These are phyloP conservation scores for Eumaeus atala DNA, from an alignment of 1,140 invertebrate genomes.

Conservation along the genomic window DNA sequence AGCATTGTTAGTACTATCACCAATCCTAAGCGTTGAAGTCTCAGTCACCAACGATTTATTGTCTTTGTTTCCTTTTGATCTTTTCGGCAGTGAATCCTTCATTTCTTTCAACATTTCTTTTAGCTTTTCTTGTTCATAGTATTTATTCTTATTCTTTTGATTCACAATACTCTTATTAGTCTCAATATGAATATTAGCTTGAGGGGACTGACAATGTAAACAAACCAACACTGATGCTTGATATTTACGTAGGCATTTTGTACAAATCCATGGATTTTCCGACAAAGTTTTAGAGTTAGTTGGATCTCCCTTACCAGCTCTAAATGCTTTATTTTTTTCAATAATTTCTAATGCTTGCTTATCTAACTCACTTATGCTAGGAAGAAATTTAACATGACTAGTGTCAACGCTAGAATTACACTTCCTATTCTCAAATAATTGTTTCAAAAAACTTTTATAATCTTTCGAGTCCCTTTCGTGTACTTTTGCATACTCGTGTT, in stretches of 20 bases:
- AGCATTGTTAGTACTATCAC: slow-evolving; percentile 12
- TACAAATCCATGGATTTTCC: slow-evolving; percentile 46
- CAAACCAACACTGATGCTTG: slow-evolving; percentile 37
- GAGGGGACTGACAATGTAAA: slow-evolving; percentile 36
- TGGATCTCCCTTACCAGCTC: slow-evolving; percentile 15
- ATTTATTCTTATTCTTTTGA: slow-evolving; percentile 23
- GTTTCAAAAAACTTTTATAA: slow-evolving; percentile 58
- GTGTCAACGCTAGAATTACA: slow-evolving; percentile 52
- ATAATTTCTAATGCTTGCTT: slow-evolving; percentile 85
- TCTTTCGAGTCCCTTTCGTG: slow-evolving; percentile 33
- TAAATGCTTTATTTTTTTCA: slow-evolving; percentile 53
- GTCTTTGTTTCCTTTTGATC: slow-evolving; percentile 29
- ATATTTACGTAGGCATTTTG: slow-evolving; percentile 51
- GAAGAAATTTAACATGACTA: slow-evolving; percentile 75
- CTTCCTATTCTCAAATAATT: slow-evolving; percentile 64
- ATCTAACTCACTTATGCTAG: slow-evolving; percentile 87
- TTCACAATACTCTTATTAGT: slow-evolving; percentile 1
- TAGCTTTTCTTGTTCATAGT: slow-evolving; percentile 51
- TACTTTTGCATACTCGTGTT: slow-evolving; percentile 16
- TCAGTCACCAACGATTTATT: slow-evolving; percentile 26
- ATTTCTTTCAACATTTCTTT: slow-evolving; percentile 67
- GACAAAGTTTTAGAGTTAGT: neutral
- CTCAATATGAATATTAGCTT: slow-evolving; percentile 16
- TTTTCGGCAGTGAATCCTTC: slow-evolving; percentile 65
- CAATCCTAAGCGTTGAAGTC: slow-evolving; percentile 50